These are phyloP conservation scores for Cyprinodon brontotheroides DNA, from an alignment of 2,113 vertebrate species.

Conservation along the genomic window DNA sequence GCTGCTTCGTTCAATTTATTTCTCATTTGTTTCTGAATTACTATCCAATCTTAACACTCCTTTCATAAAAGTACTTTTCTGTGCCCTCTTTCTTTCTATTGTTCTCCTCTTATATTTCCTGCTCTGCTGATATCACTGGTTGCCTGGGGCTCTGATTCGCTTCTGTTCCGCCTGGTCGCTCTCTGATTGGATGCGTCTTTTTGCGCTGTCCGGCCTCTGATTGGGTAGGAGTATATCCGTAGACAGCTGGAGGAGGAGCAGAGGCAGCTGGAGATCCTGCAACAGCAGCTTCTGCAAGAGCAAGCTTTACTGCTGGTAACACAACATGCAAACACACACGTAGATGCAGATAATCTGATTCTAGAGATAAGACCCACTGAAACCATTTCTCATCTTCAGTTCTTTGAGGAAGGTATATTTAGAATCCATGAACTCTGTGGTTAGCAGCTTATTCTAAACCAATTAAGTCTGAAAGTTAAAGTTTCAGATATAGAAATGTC, in stretches of 20 bases:
- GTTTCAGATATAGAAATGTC: not conserved
- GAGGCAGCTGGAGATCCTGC: constrained; percentile 99
- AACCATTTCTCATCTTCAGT: not conserved
- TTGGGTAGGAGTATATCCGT: constrained; percentile 96
- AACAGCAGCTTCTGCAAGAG: constrained; percentile 99
- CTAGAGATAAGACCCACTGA: not conserved
- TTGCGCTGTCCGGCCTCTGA: constrained; percentile 63
- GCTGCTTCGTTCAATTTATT: constrained; percentile 33
- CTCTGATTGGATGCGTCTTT: constrained; percentile 59
- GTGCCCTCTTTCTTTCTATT: constrained; percentile 19
- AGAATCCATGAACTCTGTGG: no score
- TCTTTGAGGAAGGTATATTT: not conserved
- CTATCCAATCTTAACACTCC: constrained; percentile 48
- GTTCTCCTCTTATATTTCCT: constrained; percentile 56
- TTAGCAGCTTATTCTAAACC: not conserved
- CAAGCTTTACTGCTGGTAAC: constrained; percentile 98
- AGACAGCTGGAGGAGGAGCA: constrained; percentile 99
- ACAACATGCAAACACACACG: constrained; percentile 15
- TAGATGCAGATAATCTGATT: not conserved
- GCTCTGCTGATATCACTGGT: constrained; percentile 61
- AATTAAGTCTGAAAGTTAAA: not conserved
- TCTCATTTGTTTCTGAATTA: constrained; percentile 39
- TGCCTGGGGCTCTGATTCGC: constrained; percentile 58
- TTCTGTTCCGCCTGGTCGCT: constrained; percentile 7
- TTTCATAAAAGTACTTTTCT: constrained; percentile 41